phyloP scores from a whole-genome alignment of 2,797 vertebrate genomes.

The Otus scops region DNA sequence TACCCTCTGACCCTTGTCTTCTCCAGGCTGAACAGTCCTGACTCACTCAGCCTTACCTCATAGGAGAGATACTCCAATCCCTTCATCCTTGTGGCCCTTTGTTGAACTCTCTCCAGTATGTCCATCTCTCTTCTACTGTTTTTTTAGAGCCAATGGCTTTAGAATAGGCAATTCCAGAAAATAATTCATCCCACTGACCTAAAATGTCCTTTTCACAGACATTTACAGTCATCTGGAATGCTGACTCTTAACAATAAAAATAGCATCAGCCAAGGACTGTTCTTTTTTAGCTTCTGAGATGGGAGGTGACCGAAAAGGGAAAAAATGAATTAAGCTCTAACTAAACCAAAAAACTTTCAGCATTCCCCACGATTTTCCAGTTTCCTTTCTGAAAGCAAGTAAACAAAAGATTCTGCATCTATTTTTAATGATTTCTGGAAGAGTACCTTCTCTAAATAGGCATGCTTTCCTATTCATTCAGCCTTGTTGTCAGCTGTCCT shows the following conservation, averaged over 20 bases:
- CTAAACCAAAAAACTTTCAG: background rate
- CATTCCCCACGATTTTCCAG: background rate
- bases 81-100: background rate
- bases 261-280: background rate
- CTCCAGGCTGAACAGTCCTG: background rate
- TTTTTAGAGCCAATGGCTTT: background rate
- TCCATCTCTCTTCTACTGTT: background rate
- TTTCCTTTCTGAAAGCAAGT: background rate
- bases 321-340: background rate
- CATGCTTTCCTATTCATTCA: background rate
- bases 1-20: background rate
- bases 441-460: background rate
- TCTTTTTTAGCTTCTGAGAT: background rate
- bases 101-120: background rate
- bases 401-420: background rate
- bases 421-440: background rate
- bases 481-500: background rate
- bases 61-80: background rate
- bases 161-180: background rate
- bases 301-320: background rate
- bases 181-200: background rate
- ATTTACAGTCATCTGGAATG: background rate
- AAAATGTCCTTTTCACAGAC: background rate
- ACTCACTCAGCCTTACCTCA: background rate
- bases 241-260: background rate